A percentile compares a stretch with the other conserved stretches of the same genome.
phyloP scores from a whole-genome alignment of 2,888 invertebrate genomes.

The Ypsolopha scabrella region DNA sequence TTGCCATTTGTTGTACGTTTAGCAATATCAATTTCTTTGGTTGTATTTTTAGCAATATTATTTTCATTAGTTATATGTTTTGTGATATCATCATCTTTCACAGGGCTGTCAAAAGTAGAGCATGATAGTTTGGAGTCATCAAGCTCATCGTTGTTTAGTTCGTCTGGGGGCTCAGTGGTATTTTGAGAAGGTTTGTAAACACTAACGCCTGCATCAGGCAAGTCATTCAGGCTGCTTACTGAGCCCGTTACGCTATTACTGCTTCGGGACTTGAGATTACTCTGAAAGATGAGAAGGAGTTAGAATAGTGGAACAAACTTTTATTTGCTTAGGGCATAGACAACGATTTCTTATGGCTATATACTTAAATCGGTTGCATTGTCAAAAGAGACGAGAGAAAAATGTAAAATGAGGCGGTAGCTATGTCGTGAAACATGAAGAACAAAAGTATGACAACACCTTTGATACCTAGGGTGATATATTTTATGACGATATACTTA shows the following conservation, averaged over 20 bases:
- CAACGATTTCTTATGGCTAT: too few species aligned
- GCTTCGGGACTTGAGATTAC: conserved; percentile 17
- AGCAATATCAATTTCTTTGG: too few species aligned
- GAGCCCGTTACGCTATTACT: conserved; percentile 12
- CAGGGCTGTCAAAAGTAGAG: conserved; percentile 45
- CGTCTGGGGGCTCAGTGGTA: conserved; percentile 5
- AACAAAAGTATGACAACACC: too few species aligned
- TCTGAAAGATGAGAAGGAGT: conserved; percentile 17
- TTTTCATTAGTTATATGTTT: too few species aligned
- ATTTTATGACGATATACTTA: too few species aligned
- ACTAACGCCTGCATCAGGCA: conserved; percentile 15
- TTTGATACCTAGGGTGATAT: too few species aligned
- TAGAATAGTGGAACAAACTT: not conserved
- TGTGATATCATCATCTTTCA: conserved; percentile 29
- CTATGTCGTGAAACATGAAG: too few species aligned
- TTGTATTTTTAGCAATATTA: too few species aligned
- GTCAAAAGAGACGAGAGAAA: too few species aligned
- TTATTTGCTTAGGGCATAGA: not conserved
- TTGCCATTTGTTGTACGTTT: too few species aligned
- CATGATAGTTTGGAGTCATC: conserved; percentile 30
- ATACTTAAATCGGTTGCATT: not conserved
- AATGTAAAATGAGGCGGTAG: too few species aligned
- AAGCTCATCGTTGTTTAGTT: conserved; percentile 1
- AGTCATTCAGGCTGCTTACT: conserved; percentile 20
- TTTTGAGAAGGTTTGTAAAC: conserved; percentile 16